Evolutionary conservation across 2,113 vertebrate species (phyloP), one percentile per base, ranked within the genome.

Genomic region (Himantopus leucocephalus): DNA sequence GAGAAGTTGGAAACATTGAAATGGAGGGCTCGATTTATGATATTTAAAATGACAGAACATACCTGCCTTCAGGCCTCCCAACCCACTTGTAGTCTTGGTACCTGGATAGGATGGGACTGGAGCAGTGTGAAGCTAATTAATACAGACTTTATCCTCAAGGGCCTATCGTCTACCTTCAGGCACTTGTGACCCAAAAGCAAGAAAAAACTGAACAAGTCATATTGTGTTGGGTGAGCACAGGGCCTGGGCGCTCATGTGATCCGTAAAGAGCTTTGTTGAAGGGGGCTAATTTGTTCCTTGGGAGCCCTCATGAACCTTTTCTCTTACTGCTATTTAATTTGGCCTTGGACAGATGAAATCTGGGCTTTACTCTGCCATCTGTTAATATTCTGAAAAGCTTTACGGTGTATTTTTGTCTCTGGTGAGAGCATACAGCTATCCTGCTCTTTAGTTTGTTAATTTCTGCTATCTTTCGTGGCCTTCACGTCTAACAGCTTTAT

Each of bases 11-110:
- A 92, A 94, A 76, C 78, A 71, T 82, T 20, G 77, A 94, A 80
- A 88, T 41, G 68, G 48, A 90, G 66, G 43, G 11, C 48, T 94
- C 77, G 68, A 78, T 90, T 94, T 91, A 24, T 52, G 89, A 79
- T 95, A 97, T 97, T 94, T 90, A 83, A 93, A 94, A 90, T 94
- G 94, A 96, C 94, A 97, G 92, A 95, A 87, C 96, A 95, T 73
- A 86, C 71, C 85, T 96, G 95, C 96, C 95, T 94, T 56, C 82
- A 70, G 94, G 96, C 89, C 71, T 95, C 58, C 85, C 18, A 24
- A 26, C 80, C 67, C 66, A 34, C 74, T 91, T 88, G 62, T 48
- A 50, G 90, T 85, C 77, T 41, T 55, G 24, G 66, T 95, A 95
- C 96, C 91, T 96, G 91, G 77, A 5, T 70, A 94, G 67, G 77